phyloP scores from a whole-genome alignment of 2,113 vertebrate genomes.

The human region DNA sequence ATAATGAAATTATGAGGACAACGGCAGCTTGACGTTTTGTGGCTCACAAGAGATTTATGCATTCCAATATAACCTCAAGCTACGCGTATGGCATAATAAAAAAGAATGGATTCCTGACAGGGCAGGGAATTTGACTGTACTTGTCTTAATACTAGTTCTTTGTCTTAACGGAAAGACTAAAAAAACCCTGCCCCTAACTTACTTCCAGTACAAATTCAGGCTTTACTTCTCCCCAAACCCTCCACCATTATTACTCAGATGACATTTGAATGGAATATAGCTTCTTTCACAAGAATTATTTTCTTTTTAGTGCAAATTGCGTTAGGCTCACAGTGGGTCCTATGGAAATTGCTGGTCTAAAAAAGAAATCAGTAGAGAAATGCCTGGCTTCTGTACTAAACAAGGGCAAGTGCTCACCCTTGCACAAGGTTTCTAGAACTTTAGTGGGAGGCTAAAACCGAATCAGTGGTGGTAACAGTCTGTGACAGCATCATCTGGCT shows the following conservation, averaged over 20 bases:
- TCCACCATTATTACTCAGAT: conserved; percentile 36
- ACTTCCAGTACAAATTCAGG: conserved; percentile 21
- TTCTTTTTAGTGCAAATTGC: conserved; percentile 75
- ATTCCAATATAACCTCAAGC: conserved; percentile 86
- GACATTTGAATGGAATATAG: conserved; percentile 59
- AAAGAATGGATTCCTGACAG: conserved; percentile 71
- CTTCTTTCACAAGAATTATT: conserved; percentile 74
- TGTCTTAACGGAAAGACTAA: conserved; percentile 60
- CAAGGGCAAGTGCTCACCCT: conserved; percentile 40
- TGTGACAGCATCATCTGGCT: conserved; percentile 15
- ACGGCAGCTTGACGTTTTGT: conserved; percentile 84
- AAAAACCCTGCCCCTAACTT: conserved; percentile 9
- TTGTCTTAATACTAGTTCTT: conserved; percentile 72
- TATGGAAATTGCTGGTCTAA: conserved; percentile 64
- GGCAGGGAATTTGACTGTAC: conserved; percentile 64
- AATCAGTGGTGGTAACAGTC: background rate
- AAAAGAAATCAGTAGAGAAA: conserved; percentile 55
- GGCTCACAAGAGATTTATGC: conserved; percentile 86
- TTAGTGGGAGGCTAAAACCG: conserved; percentile 5
- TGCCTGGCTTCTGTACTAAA: conserved; percentile 33
- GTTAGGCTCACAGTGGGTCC: conserved; percentile 72
- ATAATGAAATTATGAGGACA: conserved; percentile 90
- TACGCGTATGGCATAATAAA: conserved; percentile 82
- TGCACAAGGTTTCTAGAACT: conserved; percentile 42
- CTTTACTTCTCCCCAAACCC: conserved; percentile 7